Percentiles rank a stretch among this genome's conserved stretches.
phyloP scores from a whole-genome alignment of 30 jellyfish, hydroid and myxozoan genomes.

The Aurelia sp. region DNA sequence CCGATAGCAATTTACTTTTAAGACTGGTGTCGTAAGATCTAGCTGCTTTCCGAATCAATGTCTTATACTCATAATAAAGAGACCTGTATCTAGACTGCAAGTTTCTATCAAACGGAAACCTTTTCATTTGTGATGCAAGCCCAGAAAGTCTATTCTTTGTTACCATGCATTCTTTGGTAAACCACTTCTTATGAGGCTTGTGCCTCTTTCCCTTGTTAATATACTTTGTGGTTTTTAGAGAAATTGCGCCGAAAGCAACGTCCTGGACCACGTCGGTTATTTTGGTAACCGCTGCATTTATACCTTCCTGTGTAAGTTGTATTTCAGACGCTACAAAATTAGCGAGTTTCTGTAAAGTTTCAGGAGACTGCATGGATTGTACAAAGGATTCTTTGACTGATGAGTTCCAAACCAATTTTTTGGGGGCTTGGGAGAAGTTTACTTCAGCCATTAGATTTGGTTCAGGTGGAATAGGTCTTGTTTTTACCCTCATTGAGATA shows the following conservation, averaged over 20 bases:
- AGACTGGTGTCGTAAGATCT: neutral
- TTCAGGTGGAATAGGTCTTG: neutral
- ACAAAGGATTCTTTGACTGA: neutral
- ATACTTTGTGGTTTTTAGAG: neutral
- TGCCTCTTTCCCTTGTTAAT: neutral
- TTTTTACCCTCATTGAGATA: conserved; percentile 3
- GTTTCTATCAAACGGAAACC: neutral
- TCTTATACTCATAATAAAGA: conserved; percentile 1
- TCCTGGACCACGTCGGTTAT: neutral
- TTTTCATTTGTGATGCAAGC: neutral
- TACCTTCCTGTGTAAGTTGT: neutral
- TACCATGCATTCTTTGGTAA: neutral
- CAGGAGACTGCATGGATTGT: neutral
- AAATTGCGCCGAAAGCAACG: neutral
- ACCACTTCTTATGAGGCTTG: too few species aligned
- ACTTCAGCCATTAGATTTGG: neutral
- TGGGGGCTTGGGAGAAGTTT: conserved; percentile 6
- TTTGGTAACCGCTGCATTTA: neutral
- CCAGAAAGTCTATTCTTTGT: too few species aligned
- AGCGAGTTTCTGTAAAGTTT: neutral
- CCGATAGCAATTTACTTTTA: neutral
- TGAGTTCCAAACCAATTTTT: neutral
- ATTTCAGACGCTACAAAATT: neutral
- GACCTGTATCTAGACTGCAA: conserved; percentile 1
- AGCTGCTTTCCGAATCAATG: conserved; percentile 18